These are phyloP conservation scores for Notolepis coatsorum DNA, from an alignment of 2,797 vertebrate genomes.

Conservation along the genomic window DNA sequence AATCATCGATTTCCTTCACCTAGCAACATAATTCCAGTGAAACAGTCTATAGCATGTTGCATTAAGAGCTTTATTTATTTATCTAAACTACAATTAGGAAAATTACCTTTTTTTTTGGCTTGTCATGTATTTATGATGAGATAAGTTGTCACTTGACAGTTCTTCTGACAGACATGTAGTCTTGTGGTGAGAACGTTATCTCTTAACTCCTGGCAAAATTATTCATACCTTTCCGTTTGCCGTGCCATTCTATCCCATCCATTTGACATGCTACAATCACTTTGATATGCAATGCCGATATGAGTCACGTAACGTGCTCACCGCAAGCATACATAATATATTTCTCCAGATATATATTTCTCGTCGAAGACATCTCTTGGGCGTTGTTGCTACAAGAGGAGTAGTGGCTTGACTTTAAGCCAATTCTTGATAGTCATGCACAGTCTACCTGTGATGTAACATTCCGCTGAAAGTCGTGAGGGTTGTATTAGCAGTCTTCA, in stretches of 20 bases:
- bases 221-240: too few relatives aligned
- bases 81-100: too few relatives aligned
- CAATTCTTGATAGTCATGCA: slow-evolving; percentile 29
- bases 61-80: too few relatives aligned
- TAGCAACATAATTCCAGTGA: too few relatives aligned
- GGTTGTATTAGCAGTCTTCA: slow-evolving; percentile 45
- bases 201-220: too few relatives aligned
- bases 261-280: not conserved
- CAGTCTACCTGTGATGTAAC: slow-evolving; percentile 55
- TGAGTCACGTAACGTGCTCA: slow-evolving; percentile 1
- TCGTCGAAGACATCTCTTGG: not conserved
- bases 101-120: too few relatives aligned
- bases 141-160: too few relatives aligned
- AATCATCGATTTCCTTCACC: too few relatives aligned
- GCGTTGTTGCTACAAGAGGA: slow-evolving; percentile 4
- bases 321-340: slow-evolving; percentile 5
- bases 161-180: too few relatives aligned
- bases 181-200: too few relatives aligned
- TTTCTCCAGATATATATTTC: slow-evolving; percentile 2
- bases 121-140: too few relatives aligned
- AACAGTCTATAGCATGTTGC: too few relatives aligned
- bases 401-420: slow-evolving; percentile 4
- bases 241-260: not conserved
- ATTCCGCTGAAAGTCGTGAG: slow-evolving; percentile 5
- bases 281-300: slow-evolving; percentile 11